A percentile compares a stretch with the other conserved stretches of the same genome.
phyloP scores from a whole-genome alignment of 2,113 vertebrate genomes.

The Chionomys nivalis region DNA sequence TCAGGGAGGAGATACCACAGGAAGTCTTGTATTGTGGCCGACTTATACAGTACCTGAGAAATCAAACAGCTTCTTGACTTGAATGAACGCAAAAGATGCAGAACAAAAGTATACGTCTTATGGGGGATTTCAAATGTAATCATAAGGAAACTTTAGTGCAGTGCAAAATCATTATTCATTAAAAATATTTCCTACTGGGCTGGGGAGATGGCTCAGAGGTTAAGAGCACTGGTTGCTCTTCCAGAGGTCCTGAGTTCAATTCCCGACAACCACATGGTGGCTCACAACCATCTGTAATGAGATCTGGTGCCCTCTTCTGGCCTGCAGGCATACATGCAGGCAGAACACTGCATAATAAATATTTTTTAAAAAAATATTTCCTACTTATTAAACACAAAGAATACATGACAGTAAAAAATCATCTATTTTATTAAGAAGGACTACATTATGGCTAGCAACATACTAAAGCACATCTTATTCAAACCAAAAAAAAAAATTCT shows the following conservation, averaged over 20 bases:
- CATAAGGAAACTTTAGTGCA: not conserved
- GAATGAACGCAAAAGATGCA: slow-evolving; percentile 10
- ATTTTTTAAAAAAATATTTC: not conserved
- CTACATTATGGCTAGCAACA: not conserved
- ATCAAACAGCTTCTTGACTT: slow-evolving; percentile 26
- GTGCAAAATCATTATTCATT: not conserved
- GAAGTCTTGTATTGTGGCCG: slow-evolving; percentile 99
- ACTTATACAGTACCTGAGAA: slow-evolving; percentile 96
- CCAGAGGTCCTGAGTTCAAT: too few relatives aligned
- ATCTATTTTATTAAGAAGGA: slow-evolving; percentile 10
- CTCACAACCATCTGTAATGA: too few relatives aligned
- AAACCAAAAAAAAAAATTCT: not conserved
- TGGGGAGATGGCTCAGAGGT: too few relatives aligned
- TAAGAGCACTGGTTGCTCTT: too few relatives aligned
- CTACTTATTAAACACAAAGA: slow-evolving; percentile 18
- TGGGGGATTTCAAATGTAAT: not conserved
- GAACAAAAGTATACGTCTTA: not conserved
- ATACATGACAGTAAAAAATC: not conserved
- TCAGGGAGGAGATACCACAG: slow-evolving; percentile 97
- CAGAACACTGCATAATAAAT: too few relatives aligned
- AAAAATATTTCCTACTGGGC: not conserved
- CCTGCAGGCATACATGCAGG: too few relatives aligned
- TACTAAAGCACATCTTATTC: not conserved
- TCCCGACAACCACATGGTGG: too few relatives aligned
- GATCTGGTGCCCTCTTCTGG: too few relatives aligned